These are phyloP conservation scores for Ariolimax columbianus DNA, from an alignment of 2,888 invertebrate genomes.

Conservation along the genomic window DNA sequence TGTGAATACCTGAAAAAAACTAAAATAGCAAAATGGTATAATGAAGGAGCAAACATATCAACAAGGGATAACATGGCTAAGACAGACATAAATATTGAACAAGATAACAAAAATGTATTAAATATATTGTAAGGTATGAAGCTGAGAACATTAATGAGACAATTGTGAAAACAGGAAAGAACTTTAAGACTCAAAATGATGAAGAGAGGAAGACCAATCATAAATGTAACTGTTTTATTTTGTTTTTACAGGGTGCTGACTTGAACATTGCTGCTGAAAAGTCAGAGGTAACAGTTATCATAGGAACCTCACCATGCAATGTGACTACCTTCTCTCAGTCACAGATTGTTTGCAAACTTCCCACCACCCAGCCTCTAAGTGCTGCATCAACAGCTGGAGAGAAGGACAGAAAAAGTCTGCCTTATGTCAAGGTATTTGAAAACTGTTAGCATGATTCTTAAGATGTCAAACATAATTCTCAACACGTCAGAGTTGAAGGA, in stretches of 20 bases:
- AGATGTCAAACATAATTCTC: neutral
- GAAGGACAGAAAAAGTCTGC: conserved; percentile 86
- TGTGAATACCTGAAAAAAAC: too few relatives aligned
- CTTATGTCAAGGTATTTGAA: conserved; percentile 87
- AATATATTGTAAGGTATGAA: neutral
- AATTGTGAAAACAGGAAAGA: neutral
- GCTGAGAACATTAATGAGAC: neutral
- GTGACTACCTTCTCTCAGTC: conserved; percentile 94
- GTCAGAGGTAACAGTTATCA: conserved; percentile 94
- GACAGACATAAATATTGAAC: neutral
- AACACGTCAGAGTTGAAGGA: neutral
- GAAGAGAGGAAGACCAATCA: neutral
- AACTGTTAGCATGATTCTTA: neutral
- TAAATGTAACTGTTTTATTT: neutral
- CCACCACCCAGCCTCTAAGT: conserved; percentile 88
- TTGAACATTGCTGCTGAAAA: conserved; percentile 95
- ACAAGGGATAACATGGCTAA: neutral
- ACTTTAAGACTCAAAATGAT: neutral
- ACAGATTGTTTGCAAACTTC: conserved; percentile 95
- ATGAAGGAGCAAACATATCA: neutral
- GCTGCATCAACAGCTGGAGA: conserved; percentile 80
- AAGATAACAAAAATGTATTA: neutral
- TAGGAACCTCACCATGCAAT: conserved; percentile 93
- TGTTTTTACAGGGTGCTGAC: conserved; percentile 87
- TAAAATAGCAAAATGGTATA: too few relatives aligned